Base-by-base conservation (phyloP, 2,888 invertebrate genomes). In the Tricholauxania praeusta region DNA sequence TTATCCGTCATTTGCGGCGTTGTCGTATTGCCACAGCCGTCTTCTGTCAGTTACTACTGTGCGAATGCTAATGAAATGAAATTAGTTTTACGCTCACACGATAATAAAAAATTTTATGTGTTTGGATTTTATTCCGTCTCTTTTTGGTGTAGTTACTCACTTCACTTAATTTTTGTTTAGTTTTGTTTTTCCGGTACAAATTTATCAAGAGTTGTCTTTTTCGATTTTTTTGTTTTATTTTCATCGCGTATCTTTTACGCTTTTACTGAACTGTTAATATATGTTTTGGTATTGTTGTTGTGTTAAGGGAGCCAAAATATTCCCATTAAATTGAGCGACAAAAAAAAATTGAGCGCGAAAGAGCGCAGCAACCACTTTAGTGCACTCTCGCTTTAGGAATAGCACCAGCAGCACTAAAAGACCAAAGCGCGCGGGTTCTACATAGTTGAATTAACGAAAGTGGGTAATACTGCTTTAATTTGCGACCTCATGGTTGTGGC, bases 41-140 rank as follows among this genome's bases (percentile, higher is more conserved):
- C 48, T 39, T 48, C 39, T 47, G 57, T n/a, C 47, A 48, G 67
- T 48, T 53, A 57, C 67, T 64, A 57, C 67, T 55, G 39, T 67
- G 32, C 32, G 48, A 28, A 47, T 57, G 47, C 32, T 14, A 47
- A 57, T 47, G 57, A 67, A 67, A 67, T 39, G 39, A 10, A 39
- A 39, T 8, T 57, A 19, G 22, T 67, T 57, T 48, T 48, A 47
- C 55, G 57, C 67, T 64, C 19, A 22, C 55, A 39, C 19, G 14
- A 65, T 28, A 52, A 47, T 28, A 52, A 57, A 32, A 22, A 22
- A 32, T 39, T 57, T 57, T 17, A 6, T 55, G 19, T 39, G 47
- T 47, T 57, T 39, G 39, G 39, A 39, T 39, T 39, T 10, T 39
- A 39, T 10, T 39, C 10, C 10, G 39, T 39, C 39, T 39, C 39